phyloP scores from a whole-genome alignment of 2,113 vertebrate genomes.

The Terrapene triunguis region DNA sequence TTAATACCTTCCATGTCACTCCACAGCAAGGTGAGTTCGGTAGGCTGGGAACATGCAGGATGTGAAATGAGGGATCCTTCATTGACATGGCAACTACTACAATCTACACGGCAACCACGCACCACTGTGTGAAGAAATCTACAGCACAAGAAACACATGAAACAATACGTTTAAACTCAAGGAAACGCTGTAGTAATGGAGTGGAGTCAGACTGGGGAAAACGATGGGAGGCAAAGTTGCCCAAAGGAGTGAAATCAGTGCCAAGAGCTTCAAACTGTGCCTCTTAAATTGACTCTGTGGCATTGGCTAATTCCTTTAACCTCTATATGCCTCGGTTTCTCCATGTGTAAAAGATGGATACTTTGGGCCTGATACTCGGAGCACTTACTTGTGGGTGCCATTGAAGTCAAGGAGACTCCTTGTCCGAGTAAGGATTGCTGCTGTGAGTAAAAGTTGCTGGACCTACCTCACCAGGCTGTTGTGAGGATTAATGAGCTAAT shows the following conservation, averaged over 20 bases:
- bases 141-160: background rate
- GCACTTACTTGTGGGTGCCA: background rate
- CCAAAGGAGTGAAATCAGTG: background rate
- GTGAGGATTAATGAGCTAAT: background rate
- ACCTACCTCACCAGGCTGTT: background rate
- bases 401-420: background rate
- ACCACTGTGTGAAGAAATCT: background rate
- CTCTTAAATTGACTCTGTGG: background rate
- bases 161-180: background rate
- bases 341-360: background rate
- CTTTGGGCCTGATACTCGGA: background rate
- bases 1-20: background rate
- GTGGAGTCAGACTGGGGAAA: background rate
- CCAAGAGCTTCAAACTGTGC: background rate
- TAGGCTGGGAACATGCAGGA: background rate
- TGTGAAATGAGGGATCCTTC: background rate
- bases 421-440: background rate
- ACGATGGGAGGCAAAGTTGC: background rate
- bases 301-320: background rate
- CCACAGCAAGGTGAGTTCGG: background rate
- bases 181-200: background rate
- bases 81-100: background rate
- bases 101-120: background rate
- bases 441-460: background rate
- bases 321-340: background rate